Conservation (phyloP, 2,888 invertebrate genomes). For the Mantis religiosa region DNA sequence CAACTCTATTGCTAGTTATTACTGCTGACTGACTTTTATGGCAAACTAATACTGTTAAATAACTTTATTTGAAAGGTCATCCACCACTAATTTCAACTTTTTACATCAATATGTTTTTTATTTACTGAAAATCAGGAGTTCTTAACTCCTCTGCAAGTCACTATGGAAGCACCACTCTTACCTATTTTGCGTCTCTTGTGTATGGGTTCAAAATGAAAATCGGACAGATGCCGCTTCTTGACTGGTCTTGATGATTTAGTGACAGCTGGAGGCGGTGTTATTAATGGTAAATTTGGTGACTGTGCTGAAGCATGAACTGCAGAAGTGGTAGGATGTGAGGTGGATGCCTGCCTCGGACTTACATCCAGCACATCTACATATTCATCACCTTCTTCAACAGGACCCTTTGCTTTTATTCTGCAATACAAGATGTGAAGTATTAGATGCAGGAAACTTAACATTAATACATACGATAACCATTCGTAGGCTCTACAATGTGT, state of each 20-base stretch:
- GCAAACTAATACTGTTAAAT: too few species aligned
- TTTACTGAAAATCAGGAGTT: too few species aligned
- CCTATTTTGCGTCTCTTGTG: conserved; percentile 7
- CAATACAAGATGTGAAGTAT: not conserved
- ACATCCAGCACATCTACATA: conserved; percentile 4
- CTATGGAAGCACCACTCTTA: not conserved
- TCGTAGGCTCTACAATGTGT: too few species aligned
- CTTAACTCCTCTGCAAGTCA: too few species aligned
- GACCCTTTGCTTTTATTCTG: not conserved
- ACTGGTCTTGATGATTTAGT: conserved; percentile 10
- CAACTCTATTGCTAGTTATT: too few species aligned
- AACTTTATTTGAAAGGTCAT: too few species aligned
- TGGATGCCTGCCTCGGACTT: not conserved
- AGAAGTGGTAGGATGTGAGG: not conserved
- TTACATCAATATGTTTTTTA: too few species aligned
- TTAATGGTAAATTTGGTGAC: not conserved
- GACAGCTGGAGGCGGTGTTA: not conserved
- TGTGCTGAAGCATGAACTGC: not conserved
- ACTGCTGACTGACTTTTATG: too few species aligned
- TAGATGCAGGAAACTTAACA: not conserved
- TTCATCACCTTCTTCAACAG: conserved; percentile 1
- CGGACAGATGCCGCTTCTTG: not conserved
- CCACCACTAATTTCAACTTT: too few species aligned
- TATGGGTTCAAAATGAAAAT: conserved; percentile 18
- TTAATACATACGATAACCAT: too few species aligned